Percentiles rank a stretch among this genome's conserved stretches.
Conservation (phyloP, 2,888 invertebrate species). For the Chymomyza amoena region DNA sequence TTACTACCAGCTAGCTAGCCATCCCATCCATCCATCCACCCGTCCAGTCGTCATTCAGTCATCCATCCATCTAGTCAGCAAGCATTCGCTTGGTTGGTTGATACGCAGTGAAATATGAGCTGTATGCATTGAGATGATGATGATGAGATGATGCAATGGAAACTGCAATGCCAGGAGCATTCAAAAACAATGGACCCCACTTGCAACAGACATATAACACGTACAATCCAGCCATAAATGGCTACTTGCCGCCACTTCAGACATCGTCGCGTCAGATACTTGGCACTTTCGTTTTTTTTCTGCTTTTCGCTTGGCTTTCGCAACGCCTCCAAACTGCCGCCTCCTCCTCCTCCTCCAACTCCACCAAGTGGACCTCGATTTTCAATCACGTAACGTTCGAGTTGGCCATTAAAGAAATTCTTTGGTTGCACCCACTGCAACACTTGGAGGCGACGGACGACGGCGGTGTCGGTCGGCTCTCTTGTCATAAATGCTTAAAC, state of each 20-base stretch:
- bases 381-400: conserved; percentile 56
- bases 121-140: conserved; percentile 20
- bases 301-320: conserved; percentile 34
- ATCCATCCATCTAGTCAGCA: neutral
- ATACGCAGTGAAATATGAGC: conserved; percentile 54
- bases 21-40: conserved; percentile 1
- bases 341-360: no score
- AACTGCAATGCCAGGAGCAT: conserved; percentile 47
- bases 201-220: conserved; percentile 14
- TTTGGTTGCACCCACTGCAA: conserved; percentile 41
- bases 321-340: conserved; percentile 28
- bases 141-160: conserved; percentile 44
- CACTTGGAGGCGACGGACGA: conserved; percentile 16
- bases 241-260: neutral
- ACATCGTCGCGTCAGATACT: conserved; percentile 3
- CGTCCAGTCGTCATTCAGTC: no score
- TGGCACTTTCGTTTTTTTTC: conserved; percentile 55
- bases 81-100: neutral
- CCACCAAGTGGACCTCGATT: conserved; percentile 5
- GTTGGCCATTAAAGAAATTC: conserved; percentile 63
- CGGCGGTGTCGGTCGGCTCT: conserved; percentile 18
- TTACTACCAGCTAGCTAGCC: conserved; percentile 42
- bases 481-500: conserved; percentile 42
- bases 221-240: conserved; percentile 1
- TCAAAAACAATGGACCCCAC: conserved; percentile 24